Conservation (phyloP, 2,888 invertebrate genomes). For the Eupithecia exiguata region DNA sequence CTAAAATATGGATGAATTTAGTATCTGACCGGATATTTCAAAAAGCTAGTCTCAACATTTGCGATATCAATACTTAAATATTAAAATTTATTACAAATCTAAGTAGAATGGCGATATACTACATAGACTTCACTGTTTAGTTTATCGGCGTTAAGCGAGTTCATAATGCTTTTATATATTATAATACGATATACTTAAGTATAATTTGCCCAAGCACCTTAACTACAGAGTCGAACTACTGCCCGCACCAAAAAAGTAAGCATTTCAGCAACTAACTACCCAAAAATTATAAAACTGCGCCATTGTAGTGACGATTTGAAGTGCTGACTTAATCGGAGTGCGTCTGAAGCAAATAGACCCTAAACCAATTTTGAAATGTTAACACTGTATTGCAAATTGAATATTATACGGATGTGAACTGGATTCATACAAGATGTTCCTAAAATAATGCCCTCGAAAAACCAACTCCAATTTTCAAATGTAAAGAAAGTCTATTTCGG, state of each 20-base stretch:
- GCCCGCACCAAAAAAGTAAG: slow-evolving; percentile 56
- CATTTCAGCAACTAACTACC: slow-evolving; percentile 44
- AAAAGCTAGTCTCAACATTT: slow-evolving; percentile 80
- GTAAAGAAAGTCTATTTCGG: neutral
- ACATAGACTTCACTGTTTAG: slow-evolving; percentile 12
- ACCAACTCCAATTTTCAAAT: slow-evolving; percentile 1
- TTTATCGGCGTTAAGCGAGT: neutral
- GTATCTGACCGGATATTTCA: slow-evolving; percentile 64
- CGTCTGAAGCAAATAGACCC: slow-evolving; percentile 56
- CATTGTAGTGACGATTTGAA: slow-evolving; percentile 27
- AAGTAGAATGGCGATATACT: slow-evolving; percentile 21
- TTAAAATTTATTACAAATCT: neutral
- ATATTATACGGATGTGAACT: slow-evolving; percentile 47
- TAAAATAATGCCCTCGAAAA: neutral
- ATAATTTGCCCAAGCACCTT: slow-evolving; percentile 50
- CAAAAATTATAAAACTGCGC: slow-evolving; percentile 44
- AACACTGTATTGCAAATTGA: slow-evolving; percentile 44
- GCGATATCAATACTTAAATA: neutral
- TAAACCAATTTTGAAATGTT: slow-evolving; percentile 49
- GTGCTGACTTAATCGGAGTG: slow-evolving; percentile 55
- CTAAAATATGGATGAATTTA: slow-evolving; percentile 25
- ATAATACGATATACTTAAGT: slow-evolving; percentile 13
- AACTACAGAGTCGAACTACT: slow-evolving; percentile 47
- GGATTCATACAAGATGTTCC: slow-evolving; percentile 19
- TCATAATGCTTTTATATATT: slow-evolving; percentile 4